Conservation (phyloP, 2,113 vertebrate species). For the Etheostoma spectabile region DNA sequence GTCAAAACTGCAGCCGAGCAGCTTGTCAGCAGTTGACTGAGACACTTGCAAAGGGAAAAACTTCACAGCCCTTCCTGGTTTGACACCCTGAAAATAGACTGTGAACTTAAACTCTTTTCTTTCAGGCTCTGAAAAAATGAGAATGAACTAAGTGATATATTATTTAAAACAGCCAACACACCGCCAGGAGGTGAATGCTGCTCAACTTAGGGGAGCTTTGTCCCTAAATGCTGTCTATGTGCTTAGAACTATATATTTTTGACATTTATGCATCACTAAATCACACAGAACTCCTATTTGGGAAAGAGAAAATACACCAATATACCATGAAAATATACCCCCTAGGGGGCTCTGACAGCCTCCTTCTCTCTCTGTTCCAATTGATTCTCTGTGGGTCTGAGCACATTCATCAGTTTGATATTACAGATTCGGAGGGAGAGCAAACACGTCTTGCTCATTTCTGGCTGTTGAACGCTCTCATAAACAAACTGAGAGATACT, state of each 20-base stretch:
- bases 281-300: neutral
- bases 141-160: conserved; percentile 48
- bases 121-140: neutral
- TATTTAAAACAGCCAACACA: conserved; percentile 45
- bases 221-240: conserved; percentile 15
- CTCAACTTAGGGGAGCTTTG: conserved; percentile 5
- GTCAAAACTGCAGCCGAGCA: conserved; percentile 16
- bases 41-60: conserved; percentile 25
- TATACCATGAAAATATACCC: neutral
- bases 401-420: conserved; percentile 29
- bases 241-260: neutral
- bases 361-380: neutral
- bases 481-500: neutral
- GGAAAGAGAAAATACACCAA: conserved; percentile 1
- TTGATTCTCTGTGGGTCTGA: conserved; percentile 8
- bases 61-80: conserved; percentile 47
- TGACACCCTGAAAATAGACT: conserved; percentile 61
- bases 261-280: neutral
- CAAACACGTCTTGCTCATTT: conserved; percentile 25
- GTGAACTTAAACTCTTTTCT: conserved; percentile 33
- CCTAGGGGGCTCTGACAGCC: neutral
- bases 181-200: conserved; percentile 22
- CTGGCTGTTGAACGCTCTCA: conserved; percentile 1
- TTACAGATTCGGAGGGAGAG: conserved; percentile 19
- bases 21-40: conserved; percentile 31